Base-by-base conservation (phyloP, 2,888 invertebrate genomes). In the Drosophila nigricruria region DNA sequence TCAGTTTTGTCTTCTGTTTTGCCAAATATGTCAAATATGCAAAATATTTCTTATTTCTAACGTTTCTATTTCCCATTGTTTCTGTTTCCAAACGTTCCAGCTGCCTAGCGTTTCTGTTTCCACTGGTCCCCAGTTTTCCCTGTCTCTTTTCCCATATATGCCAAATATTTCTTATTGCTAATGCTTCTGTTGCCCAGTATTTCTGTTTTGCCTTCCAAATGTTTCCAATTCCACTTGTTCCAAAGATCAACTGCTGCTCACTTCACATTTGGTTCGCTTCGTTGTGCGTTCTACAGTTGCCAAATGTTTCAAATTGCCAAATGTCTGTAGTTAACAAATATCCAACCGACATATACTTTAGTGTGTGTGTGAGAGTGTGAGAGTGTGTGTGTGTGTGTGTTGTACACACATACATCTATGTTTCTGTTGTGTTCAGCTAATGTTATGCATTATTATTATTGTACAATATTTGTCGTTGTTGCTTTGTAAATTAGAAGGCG, bases 401-500 rank as follows among this genome's bases (percentile, higher is more conserved):
- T n/a, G n/a, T n/a, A n/a, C n/a, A n/a, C n/a, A n/a, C n/a, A n/a
- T n/a, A n/a, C n/a, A n/a, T n/a, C n/a, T n/a, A n/a, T n/a, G n/a
- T n/a, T n/a, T 16, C 16, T 12, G 42, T 43, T 67, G 52, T 69
- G 54, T 67, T 65, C 43, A 23, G 50, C 73, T 80, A 82, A 85
- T 88, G 83, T 70, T 85, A 74, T 79, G 86, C 89, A 82, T 71
- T 82, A 73, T 73, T 67, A 72, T 73, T 67, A 72, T 81, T 86
- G 77, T 79, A 85, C 70, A 83, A 88, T 70, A 68, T 67, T 65
- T 70, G 50, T 62, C 52, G 61, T 50, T 49, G 66, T 70, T 54
- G 70, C 67, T 71, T 67, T 70, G 73, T 73, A 83, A 82, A 86
- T 82, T 84, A 84, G 88, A 88, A 81, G 82, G 82, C 88, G 88